phyloP scores from a whole-genome alignment of 2,888 invertebrate genomes.

The Pseudococcus longispinus region DNA sequence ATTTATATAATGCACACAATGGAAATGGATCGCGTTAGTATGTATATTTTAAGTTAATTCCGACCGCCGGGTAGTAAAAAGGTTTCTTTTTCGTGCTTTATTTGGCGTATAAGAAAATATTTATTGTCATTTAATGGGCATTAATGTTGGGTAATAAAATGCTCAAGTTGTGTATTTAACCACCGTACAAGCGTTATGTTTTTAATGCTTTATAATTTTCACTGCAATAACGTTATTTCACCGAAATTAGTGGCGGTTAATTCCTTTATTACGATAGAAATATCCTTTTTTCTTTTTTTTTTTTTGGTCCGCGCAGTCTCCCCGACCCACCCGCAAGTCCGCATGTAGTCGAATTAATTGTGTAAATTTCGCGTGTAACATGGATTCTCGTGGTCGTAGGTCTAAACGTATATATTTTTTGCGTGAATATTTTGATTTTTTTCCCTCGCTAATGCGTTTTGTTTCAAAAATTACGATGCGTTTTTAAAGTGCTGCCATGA shows the following conservation, averaged over 20 bases:
- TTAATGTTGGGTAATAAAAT: slow-evolving; percentile 43
- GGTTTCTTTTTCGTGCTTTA: slow-evolving; percentile 45
- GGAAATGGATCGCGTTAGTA: slow-evolving; percentile 41
- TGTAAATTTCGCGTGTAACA: slow-evolving; percentile 24
- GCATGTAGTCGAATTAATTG: background rate
- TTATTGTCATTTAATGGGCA: slow-evolving; percentile 46
- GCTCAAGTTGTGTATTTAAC: slow-evolving; percentile 45
- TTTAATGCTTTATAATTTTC: slow-evolving; percentile 45
- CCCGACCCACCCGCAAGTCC: background rate
- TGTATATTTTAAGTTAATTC: slow-evolving; percentile 47
- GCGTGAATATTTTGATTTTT: background rate
- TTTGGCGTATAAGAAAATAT: slow-evolving; percentile 46
- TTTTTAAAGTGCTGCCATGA: background rate
- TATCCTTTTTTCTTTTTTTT: slow-evolving; percentile 15
- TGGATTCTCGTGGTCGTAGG: background rate
- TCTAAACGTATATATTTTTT: background rate
- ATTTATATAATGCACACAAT: slow-evolving; percentile 44
- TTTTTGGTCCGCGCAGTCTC: background rate
- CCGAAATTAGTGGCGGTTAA: slow-evolving; percentile 18
- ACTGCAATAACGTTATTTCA: slow-evolving; percentile 39
- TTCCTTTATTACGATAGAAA: slow-evolving; percentile 35
- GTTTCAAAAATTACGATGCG: background rate
- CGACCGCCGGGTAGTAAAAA: slow-evolving; percentile 32
- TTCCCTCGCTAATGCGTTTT: background rate
- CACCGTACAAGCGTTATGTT: slow-evolving; percentile 46